Evolutionary conservation across 64 coral and sea anemone species (phyloP).

Genomic region (Montipora foliosa): DNA sequence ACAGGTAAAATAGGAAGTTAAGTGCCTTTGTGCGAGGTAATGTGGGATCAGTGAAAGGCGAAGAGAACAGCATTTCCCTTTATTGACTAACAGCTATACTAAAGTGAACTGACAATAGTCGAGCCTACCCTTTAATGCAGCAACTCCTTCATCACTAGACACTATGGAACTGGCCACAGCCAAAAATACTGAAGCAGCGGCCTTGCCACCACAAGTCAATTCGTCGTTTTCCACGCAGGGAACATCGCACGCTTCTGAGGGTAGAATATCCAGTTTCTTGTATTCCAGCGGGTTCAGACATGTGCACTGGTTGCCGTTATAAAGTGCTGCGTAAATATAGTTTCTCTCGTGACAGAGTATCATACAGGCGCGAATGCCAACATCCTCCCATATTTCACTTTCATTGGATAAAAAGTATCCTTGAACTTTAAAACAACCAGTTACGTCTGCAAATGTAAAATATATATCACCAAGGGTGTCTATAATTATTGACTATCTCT

Average conservation of each 20-base stretch:
- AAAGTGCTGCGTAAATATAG: constrained; percentile 59
- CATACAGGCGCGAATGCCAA: constrained; percentile 79
- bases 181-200: constrained; percentile 61
- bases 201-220: constrained; percentile 69
- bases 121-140: constrained; percentile 45
- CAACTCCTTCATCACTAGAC: constrained; percentile 45
- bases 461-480: too few relatives aligned
- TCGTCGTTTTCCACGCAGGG: constrained; percentile 41
- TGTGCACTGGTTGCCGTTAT: constrained; percentile 79
- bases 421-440: constrained; percentile 79
- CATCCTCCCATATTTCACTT: constrained; percentile 64
- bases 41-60: too few relatives aligned
- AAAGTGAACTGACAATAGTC: too few relatives aligned
- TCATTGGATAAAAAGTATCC: constrained; percentile 60
- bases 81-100: too few relatives aligned
- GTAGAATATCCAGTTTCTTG: constrained; percentile 21
- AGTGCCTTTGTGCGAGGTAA: too few relatives aligned
- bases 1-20: too few relatives aligned
- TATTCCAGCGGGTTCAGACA: constrained; percentile 54
- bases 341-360: constrained; percentile 66
- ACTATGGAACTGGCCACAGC: constrained; percentile 39
- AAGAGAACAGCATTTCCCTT: too few relatives aligned
- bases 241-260: constrained; percentile 53
- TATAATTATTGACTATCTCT: too few relatives aligned
- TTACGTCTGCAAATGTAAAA: constrained; percentile 55